Evolutionary conservation across 2,888 invertebrate genomes (phyloP).

Genomic region (Lasioglossum oenotherae): DNA sequence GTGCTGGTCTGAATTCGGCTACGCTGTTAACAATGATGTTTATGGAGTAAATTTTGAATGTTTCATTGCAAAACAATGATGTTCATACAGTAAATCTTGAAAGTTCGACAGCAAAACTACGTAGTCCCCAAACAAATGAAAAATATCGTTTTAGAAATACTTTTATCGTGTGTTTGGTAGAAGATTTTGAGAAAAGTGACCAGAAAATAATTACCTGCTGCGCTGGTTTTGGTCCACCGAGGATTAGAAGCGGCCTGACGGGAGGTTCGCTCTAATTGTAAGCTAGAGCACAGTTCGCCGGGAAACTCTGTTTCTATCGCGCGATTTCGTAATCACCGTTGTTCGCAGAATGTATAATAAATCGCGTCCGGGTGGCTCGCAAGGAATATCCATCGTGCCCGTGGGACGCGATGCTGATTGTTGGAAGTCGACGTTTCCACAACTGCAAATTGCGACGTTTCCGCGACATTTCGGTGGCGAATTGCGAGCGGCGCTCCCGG

Average conservation of each 20-base stretch:
- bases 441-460: slow-evolving; percentile 61
- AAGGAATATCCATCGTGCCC: slow-evolving; percentile 64
- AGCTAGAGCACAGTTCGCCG: slow-evolving; percentile 22
- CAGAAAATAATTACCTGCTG: background rate
- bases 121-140: too few species aligned
- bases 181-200: background rate
- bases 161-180: background rate
- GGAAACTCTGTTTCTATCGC: slow-evolving; percentile 32
- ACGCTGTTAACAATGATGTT: too few species aligned
- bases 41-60: too few species aligned
- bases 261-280: slow-evolving; percentile 3
- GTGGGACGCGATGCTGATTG: slow-evolving; percentile 63
- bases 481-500: background rate
- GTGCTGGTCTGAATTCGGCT: too few species aligned
- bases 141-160: too few species aligned
- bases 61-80: too few species aligned
- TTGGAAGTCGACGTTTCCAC: slow-evolving; percentile 64
- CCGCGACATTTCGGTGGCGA: slow-evolving; percentile 5
- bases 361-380: slow-evolving; percentile 48
- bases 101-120: too few species aligned
- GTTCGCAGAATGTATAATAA: slow-evolving; percentile 63
- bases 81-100: too few species aligned
- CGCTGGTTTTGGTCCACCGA: background rate
- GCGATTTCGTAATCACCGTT: slow-evolving; percentile 59
- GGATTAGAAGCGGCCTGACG: background rate